phyloP scores from a whole-genome alignment of 92 coral and sea anemone genomes.

The Palythoa caribaeorum region DNA sequence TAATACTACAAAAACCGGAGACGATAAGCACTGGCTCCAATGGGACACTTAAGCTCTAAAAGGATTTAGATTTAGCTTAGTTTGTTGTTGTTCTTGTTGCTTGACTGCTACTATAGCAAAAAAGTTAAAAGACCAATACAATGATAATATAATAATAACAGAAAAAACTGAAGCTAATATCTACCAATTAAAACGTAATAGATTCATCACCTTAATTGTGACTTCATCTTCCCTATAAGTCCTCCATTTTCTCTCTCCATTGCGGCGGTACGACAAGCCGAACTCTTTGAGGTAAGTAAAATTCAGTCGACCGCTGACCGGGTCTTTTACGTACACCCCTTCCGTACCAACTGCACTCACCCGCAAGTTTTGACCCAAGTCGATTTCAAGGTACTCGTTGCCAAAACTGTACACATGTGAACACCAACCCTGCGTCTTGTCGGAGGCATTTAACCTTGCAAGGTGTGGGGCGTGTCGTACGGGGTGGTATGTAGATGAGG shows the following conservation, averaged over 20 bases:
- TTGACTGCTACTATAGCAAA: background rate
- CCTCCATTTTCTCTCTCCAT: conserved; percentile 77
- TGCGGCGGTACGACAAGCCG: conserved; percentile 77
- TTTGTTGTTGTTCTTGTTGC: background rate
- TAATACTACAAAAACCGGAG: too few species aligned
- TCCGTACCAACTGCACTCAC: conserved; percentile 75
- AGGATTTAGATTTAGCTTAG: too few species aligned
- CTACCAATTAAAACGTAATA: too few species aligned
- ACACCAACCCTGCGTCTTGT: conserved; percentile 81
- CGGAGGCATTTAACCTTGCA: conserved; percentile 65
- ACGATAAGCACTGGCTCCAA: too few species aligned
- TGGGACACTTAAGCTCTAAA: too few species aligned
- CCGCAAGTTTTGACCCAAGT: conserved; percentile 81
- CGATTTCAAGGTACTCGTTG: conserved; percentile 78
- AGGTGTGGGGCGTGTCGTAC: conserved; percentile 65
- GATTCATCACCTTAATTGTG: conserved; percentile 75
- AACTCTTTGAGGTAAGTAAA: conserved; percentile 73
- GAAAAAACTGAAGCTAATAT: too few species aligned
- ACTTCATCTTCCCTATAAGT: conserved; percentile 80
- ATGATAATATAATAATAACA: background rate
- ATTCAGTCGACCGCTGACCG: conserved; percentile 59
- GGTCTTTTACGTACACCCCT: conserved; percentile 78
- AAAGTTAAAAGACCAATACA: background rate
- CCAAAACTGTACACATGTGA: conserved; percentile 60
- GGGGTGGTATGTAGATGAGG: conserved; percentile 73